A percentile compares a stretch with the other conserved stretches of the same genome.
These are phyloP conservation scores for Chloromyia formosa DNA, from an alignment of 2,888 invertebrate genomes.

Conservation along the genomic window DNA sequence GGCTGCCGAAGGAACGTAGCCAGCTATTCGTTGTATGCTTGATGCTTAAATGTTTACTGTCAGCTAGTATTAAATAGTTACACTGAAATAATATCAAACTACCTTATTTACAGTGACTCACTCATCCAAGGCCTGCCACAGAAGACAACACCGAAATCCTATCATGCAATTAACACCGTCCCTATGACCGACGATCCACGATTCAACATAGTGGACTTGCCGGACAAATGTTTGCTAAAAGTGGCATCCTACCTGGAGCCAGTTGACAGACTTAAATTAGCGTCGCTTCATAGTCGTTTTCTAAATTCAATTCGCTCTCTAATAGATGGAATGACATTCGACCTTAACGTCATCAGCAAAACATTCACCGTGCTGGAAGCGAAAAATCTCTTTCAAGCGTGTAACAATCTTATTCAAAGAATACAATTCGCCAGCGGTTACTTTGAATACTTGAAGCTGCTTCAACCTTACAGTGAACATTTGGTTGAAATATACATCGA, in stretches of 20 bases:
- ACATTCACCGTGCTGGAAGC: neutral
- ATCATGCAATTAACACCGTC: too few species aligned
- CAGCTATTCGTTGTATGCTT: too few species aligned
- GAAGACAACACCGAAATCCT: too few species aligned
- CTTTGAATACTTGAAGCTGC: neutral
- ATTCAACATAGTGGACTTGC: slow-evolving; percentile 8
- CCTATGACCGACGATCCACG: too few species aligned
- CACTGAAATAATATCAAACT: too few species aligned
- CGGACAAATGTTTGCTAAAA: neutral
- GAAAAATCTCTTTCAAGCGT: neutral
- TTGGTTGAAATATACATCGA: slow-evolving; percentile 3
- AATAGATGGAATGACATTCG: neutral
- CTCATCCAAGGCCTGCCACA: too few species aligned
- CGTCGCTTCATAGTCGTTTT: neutral
- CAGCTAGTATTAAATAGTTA: too few species aligned
- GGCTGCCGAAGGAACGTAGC: too few species aligned
- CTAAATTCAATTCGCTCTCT: neutral
- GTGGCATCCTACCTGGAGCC: neutral
- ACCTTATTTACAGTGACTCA: too few species aligned
- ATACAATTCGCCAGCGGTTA: neutral
- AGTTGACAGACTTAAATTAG: slow-evolving; percentile 1
- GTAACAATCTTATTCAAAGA: neutral
- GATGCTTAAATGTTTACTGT: too few species aligned
- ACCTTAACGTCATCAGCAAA: neutral
- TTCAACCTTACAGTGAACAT: slow-evolving; percentile 10